These are phyloP conservation scores for Exocentrus adspersus DNA, from an alignment of 2,888 invertebrate genomes.

Conservation along the genomic window DNA sequence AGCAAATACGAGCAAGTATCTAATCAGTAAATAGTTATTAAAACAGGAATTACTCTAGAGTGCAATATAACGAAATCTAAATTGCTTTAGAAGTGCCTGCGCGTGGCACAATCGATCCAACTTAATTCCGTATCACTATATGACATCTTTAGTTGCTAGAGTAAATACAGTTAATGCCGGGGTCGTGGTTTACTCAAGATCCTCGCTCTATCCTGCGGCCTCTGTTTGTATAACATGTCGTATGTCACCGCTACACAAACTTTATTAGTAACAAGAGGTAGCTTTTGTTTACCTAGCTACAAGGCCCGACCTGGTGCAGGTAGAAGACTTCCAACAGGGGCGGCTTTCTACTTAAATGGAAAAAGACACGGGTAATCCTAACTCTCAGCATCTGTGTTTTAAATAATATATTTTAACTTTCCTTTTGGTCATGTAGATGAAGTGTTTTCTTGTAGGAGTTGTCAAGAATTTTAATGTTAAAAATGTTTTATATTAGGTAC, in stretches of 20 bases:
- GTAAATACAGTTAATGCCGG: conserved; percentile 42
- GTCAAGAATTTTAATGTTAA: no score
- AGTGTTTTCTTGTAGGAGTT: no score
- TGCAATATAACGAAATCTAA: not conserved
- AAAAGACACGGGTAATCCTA: not conserved
- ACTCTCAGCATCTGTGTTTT: not conserved
- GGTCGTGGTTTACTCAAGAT: conserved; percentile 40
- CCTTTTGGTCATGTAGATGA: no score
- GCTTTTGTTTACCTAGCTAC: conserved; percentile 52
- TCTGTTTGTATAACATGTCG: conserved; percentile 60
- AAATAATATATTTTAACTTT: not conserved
- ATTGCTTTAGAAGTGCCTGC: conserved; percentile 5
- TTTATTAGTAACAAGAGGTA: conserved; percentile 63
- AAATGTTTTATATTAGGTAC: no score
- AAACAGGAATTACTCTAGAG: no score
- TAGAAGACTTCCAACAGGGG: conserved; percentile 7
- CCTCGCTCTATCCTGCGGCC: conserved; percentile 39
- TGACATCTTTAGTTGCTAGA: conserved; percentile 38
- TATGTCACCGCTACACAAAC: conserved; percentile 62
- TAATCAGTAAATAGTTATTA: no score
- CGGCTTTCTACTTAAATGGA: not conserved
- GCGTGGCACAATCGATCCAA: conserved; percentile 30
- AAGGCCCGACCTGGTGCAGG: conserved; percentile 21
- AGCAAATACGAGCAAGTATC: no score
- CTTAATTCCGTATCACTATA: conserved; percentile 41